Base-by-base conservation (phyloP, 2,797 vertebrate species). In the Discoglossus pictus region DNA sequence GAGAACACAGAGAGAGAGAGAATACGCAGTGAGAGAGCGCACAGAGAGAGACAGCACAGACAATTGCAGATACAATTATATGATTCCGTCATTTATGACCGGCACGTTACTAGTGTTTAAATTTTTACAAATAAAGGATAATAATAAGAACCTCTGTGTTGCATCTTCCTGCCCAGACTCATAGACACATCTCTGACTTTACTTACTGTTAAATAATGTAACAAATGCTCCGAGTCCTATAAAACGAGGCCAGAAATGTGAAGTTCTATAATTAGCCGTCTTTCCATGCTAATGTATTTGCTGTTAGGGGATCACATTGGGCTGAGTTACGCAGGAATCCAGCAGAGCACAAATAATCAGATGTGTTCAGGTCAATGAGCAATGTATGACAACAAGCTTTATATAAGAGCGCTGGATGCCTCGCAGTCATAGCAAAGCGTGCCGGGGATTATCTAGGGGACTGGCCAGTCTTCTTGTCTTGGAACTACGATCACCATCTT, bases 281-380 rank as follows among this genome's bases (percentile, higher is more conserved):
- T 39, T 15, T 53, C 27, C 39, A 68, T 68, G 66, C 40, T 61
- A 61, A 68, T 68, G 23, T 61, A 44, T 68, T 68, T 68, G 16
- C 66, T 67, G 44, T 31, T 48, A 16, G 66, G 56, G 48, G 40
- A 61, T 35, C 17, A 39, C 56, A 68, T 12, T 43, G 25, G 34
- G 34, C 18, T 3, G 56, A 31, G 7, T 1, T 68, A 16, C 24
- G 50, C 6, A 15, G 67, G 52, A 15, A 36, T 76, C 66, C 35
- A 68, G 65, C 53, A 63, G 53, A 68, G 65, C 65, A 68, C 68
- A 21, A 61, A 51, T 65, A 73, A 74, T 54, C 20, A 13, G 40
- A 61, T 68, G 34, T 61, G 68, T 15, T 78, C 55, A 60, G 48
- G 69, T 52, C 67, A 36, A 15, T 52, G 52, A 54, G 53, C 59